Base-by-base conservation (phyloP, 2,888 invertebrate species). In the Caradrina clavipalpis region DNA sequence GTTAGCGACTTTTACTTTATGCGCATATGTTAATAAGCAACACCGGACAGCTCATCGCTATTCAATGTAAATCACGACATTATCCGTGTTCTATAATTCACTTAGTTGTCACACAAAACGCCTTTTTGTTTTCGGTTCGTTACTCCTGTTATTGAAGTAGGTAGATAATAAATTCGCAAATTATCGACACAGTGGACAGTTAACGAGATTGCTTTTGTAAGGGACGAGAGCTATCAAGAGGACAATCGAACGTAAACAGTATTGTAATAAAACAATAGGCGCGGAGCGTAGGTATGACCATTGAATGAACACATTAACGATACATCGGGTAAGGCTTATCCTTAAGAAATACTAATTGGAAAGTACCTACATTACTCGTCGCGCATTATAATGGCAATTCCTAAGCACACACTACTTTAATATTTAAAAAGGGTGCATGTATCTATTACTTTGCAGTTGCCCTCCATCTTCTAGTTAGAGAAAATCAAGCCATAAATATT, bases 41-140 rank as follows among this genome's bases (percentile, higher is more conserved):
- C 69, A 66, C 64, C 54, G 64, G 22, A 68, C 55, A 31, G 53
- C 69, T 70, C 74, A 72, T 80, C 69, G 68, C 78, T 68, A 76
- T 84, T 83, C 76, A 83, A 83, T 81, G 85, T 63, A 85, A 85
- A 83, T 85, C 83, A 78, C 81, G 73, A 72, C 55, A 60, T 50
- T 67, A 71, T 58, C 64, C 45, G 49, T 63, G 22, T 59, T 66
- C 68, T 50, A 60, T 80, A 78, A 80, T 81, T 63, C 57, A 63
- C 58, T 76, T 73, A 69, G 70, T 73, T 61, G 59, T 82, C 56
- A 63, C 72, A 54, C 53, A 59, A 53, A 59, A 19, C 49, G 56
- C 45, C 45, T 55, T 55, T 58, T 49, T 70, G 68, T 50, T n/a
- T n/a, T n/a, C 21, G 35, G 15, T 59, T 60, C 35, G 45, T 61